Base-by-base conservation (phyloP, 1,140 invertebrate species). In the Stenopsyche tienmushanensis region DNA sequence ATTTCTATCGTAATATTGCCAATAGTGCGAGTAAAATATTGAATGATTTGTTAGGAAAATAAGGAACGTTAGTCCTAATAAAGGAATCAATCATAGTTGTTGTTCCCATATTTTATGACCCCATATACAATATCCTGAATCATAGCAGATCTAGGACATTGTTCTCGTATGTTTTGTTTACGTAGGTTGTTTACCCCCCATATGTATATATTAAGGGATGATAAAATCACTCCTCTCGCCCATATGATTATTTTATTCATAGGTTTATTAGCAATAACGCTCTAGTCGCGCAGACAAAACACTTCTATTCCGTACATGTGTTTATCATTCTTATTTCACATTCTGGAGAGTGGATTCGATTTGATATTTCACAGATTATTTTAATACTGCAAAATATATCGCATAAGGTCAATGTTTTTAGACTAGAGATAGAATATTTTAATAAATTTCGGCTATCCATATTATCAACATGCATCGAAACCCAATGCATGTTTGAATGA, bases 241-340 rank as follows among this genome's bases (percentile, higher is more conserved):
- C 29, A 39, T 60, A 60, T 34, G 57, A 60, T 60, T 60, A 60
- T 60, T 60, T 60, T 60, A 60, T 60, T 60, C 57, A 60, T 60
- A 60, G 57, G 57, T 60, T 60, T 60, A 60, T 60, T 58, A 58
- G 55, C 55, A 58, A 58, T 58, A 58, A 58, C 55, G 55, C 39
- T 20, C 39, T 42, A 44, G 3, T 26, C 17, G n/a, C 34, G 34
- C 39, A 24, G 55, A 58, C 55, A 29, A 58, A 45, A 45, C 39
- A 45, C 55, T 58, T 58, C 55, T 45, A 45, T 45, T 58, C 29
- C n/a, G n/a, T n/a, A n/a, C n/a, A n/a, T n/a, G n/a, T n/a, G n/a
- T n/a, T n/a, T n/a, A n/a, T n/a, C n/a, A n/a, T n/a, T n/a, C n/a
- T n/a, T n/a, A n/a, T n/a, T n/a, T n/a, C n/a, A n/a, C n/a, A n/a